Evolutionary conservation across 1,140 invertebrate genomes (phyloP), one percentile per base, ranked within the genome.

Genomic region (Lepidurus apus): DNA sequence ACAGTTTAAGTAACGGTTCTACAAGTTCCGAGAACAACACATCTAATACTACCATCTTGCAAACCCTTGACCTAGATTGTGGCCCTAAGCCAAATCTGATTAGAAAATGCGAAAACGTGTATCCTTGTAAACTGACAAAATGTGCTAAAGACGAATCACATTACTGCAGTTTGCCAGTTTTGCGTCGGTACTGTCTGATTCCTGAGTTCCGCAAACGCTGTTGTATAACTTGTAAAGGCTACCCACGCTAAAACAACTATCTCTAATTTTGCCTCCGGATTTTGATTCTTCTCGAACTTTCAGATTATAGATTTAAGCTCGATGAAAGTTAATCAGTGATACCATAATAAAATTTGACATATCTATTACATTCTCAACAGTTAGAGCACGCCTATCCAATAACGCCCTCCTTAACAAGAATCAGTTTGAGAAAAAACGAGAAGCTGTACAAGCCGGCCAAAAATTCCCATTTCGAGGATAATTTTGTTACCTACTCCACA

Each of bases 171-270:
- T 79, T 86, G 6, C 78, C 82, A 1, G 85, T 86, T 17, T 82
- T 84, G 81, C 74, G 85, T 43, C 80, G 87, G 10, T 88, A 89
- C 82, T 91, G 90, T 81, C 81, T 84, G 0, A 82, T 90, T 73
- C 85, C 86, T 3, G 86, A 84, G 0, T 90, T 89, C 80, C 86
- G 85, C 45, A 85, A 85, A 79, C 84, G 86, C 11, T 90, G 89
- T 80, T 90, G 89, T 78, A 86, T 86, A 80, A 84, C 87, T 0
- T 89, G 88, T 81, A 75, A 65, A 77, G 73, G 45, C 17, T 42
- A 77, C 43, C 77, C 42, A 65, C 53, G 53, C 8, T 65, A 65
- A 21, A 65, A n/a, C 53, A 65, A n/a, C 17, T 17, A 65, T 17
- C 17, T 17, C 13, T 65, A n/a, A 65, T 65, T 65, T 65, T 17